A percentile compares a stretch with the other conserved stretches of the same genome.
phyloP scores from a whole-genome alignment of 2,797 vertebrate species.

The Nothura maculosa region DNA sequence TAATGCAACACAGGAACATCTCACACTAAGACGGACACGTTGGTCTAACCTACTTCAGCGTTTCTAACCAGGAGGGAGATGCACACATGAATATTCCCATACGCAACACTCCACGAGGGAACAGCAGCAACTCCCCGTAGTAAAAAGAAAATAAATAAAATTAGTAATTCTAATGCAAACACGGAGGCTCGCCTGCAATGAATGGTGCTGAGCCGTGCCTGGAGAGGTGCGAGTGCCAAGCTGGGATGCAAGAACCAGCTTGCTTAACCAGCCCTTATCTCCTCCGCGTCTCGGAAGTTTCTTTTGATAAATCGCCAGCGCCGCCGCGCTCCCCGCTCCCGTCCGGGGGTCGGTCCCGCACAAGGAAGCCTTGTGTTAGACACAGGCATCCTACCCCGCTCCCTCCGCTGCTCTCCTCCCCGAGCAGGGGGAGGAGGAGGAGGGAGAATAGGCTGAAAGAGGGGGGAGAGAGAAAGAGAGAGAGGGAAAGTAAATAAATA shows the following conservation, averaged over 20 bases:
- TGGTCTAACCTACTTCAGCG: neutral
- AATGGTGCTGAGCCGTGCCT: neutral
- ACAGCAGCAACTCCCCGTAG: neutral
- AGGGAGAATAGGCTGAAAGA: constrained; percentile 1
- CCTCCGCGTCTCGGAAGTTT: constrained; percentile 38
- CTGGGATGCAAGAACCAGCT: constrained; percentile 46
- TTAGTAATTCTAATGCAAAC: neutral
- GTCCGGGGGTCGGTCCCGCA: neutral
- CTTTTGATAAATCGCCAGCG: neutral
- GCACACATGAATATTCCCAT: neutral
- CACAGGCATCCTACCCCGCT: neutral
- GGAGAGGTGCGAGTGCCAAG: constrained; percentile 13
- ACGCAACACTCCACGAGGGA: neutral
- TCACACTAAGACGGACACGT: neutral
- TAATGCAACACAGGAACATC: constrained; percentile 49
- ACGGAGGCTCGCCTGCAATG: neutral
- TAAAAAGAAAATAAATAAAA: neutral
- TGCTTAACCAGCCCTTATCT: constrained; percentile 59
- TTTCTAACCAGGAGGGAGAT: neutral
- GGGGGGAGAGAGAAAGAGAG: neutral
- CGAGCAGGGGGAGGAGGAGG: neutral
- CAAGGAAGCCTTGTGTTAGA: constrained; percentile 58
- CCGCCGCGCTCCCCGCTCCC: neutral
- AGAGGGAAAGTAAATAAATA: neutral
- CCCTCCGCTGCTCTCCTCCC: neutral